phyloP scores from a whole-genome alignment of 2,888 invertebrate genomes.

The Ormyrus pomaceus region DNA sequence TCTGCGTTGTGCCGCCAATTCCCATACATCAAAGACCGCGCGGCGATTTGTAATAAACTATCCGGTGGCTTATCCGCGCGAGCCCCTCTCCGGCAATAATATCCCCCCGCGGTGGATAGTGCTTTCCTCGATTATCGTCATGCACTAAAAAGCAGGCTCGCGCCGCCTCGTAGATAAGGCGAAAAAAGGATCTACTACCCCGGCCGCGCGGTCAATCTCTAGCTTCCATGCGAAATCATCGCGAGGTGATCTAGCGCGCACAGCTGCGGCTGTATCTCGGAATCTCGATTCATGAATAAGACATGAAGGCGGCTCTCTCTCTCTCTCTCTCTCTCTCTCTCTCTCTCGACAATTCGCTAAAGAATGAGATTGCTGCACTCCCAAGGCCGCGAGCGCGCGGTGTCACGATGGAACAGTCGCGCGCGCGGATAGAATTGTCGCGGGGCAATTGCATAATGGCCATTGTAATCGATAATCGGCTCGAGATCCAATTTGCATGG shows the following conservation, averaged over 20 bases:
- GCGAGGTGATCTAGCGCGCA: constrained; percentile 18
- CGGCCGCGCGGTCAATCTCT: too few species aligned
- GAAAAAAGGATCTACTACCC: not conserved
- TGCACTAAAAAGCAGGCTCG: constrained; percentile 23
- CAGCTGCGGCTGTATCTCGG: constrained; percentile 18
- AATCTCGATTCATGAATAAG: constrained; percentile 46
- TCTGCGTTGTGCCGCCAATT: too few species aligned
- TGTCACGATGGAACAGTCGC: constrained; percentile 13
- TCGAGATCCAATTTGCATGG: not conserved
- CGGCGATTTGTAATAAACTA: too few species aligned
- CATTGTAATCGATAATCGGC: constrained; percentile 36
- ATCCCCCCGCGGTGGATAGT: not conserved
- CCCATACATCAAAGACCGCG: too few species aligned
- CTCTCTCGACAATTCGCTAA: constrained; percentile 12
- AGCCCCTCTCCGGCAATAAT: not conserved
- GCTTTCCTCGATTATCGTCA: constrained; percentile 29
- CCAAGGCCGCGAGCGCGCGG: constrained; percentile 18
- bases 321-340: not conserved
- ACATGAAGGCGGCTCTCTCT: constrained; percentile 24
- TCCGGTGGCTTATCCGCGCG: not conserved
- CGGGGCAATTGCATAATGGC: constrained; percentile 26
- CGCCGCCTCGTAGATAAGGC: not conserved
- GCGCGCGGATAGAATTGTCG: constrained; percentile 37
- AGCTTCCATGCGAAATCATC: constrained; percentile 7
- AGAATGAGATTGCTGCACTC: constrained; percentile 21